phyloP scores from a whole-genome alignment of 2,797 vertebrate genomes.

The Bryconaethiops microstoma region DNA sequence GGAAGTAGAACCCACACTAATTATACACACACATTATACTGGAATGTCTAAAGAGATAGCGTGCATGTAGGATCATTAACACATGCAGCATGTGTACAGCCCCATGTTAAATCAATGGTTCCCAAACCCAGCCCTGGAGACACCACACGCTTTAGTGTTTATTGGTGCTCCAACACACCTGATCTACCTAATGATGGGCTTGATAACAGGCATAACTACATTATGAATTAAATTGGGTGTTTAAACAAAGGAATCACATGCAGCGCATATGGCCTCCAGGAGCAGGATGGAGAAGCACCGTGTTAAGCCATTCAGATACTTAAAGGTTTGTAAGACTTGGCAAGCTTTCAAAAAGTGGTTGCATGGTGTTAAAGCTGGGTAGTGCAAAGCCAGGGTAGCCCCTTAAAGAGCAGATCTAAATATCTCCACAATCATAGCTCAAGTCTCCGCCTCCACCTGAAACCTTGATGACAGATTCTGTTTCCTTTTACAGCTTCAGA shows the following conservation, averaged over 20 bases:
- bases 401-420: not conserved
- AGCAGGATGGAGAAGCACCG: conserved; percentile 32
- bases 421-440: not conserved
- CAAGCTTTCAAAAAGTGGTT: conserved; percentile 46
- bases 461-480: not conserved
- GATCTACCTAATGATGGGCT: not conserved
- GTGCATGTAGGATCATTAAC: conserved; percentile 30
- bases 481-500: not conserved
- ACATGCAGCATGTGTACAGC: conserved; percentile 50
- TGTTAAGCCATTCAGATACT: conserved; percentile 60
- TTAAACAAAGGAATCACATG: not conserved
- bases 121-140: not conserved
- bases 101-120: conserved; percentile 59
- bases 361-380: conserved; percentile 27
- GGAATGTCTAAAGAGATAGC: conserved; percentile 9
- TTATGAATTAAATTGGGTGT: not conserved
- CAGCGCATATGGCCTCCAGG: not conserved
- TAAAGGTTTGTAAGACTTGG: conserved; percentile 61
- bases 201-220: not conserved
- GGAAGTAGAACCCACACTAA: conserved; percentile 42
- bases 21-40: not conserved
- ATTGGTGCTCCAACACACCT: not conserved
- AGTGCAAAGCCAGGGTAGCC: conserved; percentile 57
- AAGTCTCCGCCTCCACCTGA: not conserved
- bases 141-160: not conserved